Conservation (phyloP, 2,797 vertebrate species). For the Pseudomugil gertrudae region DNA sequence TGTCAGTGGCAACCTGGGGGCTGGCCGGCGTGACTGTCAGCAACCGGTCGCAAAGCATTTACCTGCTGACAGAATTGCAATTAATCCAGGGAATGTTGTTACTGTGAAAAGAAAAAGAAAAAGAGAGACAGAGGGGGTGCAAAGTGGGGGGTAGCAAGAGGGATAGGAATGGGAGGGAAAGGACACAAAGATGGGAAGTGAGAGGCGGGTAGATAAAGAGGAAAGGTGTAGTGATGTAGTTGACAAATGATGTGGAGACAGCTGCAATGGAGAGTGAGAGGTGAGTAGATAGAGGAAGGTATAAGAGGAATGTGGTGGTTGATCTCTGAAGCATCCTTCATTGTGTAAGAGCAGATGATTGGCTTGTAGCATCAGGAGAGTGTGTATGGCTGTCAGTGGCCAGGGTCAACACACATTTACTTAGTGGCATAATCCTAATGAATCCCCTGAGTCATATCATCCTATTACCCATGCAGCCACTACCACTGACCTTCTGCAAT, state of each 20-base stretch:
- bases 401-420: constrained; percentile 87
- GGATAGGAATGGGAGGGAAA: constrained; percentile 46
- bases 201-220: constrained; percentile 65
- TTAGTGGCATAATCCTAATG: constrained; percentile 88
- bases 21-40: constrained; percentile 92
- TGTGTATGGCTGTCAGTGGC: constrained; percentile 50
- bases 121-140: constrained; percentile 58
- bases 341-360: constrained; percentile 41
- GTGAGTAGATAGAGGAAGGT: constrained; percentile 54
- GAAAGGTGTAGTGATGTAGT: constrained; percentile 31
- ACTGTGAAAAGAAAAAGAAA: constrained; percentile 75
- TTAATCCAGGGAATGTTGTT: constrained; percentile 91
- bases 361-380: constrained; percentile 39
- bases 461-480: constrained; percentile 61
- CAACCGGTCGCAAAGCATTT: constrained; percentile 94
- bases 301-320: constrained; percentile 44
- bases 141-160: constrained; percentile 25
- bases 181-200: constrained; percentile 52
- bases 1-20: constrained; percentile 87
- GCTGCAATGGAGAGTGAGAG: constrained; percentile 57
- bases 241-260: constrained; percentile 43
- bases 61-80: constrained; percentile 99
- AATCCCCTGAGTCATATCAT: constrained; percentile 84
- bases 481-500: constrained; percentile 28
- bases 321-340: constrained; percentile 36